These are phyloP conservation scores for Esperia sulphurella DNA, from an alignment of 2,888 invertebrate species.

Conservation along the genomic window DNA sequence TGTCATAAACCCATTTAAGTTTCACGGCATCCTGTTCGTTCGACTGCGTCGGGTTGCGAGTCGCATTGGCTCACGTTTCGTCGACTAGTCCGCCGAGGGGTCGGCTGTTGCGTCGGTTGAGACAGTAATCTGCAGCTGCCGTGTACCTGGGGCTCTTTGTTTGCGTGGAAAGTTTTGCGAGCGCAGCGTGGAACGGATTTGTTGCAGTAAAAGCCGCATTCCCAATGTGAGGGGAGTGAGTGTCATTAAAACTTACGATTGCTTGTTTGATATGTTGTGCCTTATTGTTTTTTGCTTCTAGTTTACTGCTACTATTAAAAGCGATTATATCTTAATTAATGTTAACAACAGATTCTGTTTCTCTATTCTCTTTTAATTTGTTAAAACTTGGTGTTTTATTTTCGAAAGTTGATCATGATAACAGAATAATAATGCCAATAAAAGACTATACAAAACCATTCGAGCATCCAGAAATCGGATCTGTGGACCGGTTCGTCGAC, in stretches of 20 bases:
- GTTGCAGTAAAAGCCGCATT: constrained; percentile 30
- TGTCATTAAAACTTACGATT: constrained; percentile 17
- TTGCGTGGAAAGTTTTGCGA: constrained; percentile 55
- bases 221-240: constrained; percentile 17
- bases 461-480: constrained; percentile 34
- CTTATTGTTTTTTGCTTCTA: background rate
- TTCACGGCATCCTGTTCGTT: constrained; percentile 38
- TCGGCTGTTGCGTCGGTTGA: constrained; percentile 31
- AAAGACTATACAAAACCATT: constrained; percentile 24
- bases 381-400: background rate
- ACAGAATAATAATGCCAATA: constrained; percentile 3
- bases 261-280: constrained; percentile 9
- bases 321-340: background rate
- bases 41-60: constrained; percentile 32
- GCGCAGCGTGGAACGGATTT: constrained; percentile 42
- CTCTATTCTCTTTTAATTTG: background rate
- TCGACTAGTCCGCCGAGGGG: constrained; percentile 19
- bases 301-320: background rate
- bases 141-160: constrained; percentile 71
- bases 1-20: constrained; percentile 68
- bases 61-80: constrained; percentile 26
- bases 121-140: constrained; percentile 63
- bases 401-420: background rate
- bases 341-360: background rate
- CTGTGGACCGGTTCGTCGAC: constrained; percentile 59